phyloP scores from a whole-genome alignment of 2,113 vertebrate species.

The Polypterus senegalus region DNA sequence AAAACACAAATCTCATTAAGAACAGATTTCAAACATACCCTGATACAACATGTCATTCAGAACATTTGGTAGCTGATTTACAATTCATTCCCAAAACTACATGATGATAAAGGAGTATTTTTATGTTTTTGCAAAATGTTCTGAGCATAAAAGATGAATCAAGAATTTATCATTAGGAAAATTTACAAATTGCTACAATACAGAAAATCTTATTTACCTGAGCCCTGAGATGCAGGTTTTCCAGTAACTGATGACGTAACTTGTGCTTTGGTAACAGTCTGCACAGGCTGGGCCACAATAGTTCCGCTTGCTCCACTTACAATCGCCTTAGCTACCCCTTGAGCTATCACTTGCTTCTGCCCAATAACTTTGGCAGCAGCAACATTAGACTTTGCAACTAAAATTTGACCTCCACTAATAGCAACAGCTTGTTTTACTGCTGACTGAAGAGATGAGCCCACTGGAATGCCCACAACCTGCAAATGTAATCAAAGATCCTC shows the following conservation, averaged over 20 bases:
- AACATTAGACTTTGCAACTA: slow-evolving; percentile 82
- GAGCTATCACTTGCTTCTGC: slow-evolving; percentile 86
- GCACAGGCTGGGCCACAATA: slow-evolving; percentile 69
- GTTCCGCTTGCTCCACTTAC: slow-evolving; percentile 71
- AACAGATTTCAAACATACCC: too few relatives aligned
- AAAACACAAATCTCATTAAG: too few relatives aligned
- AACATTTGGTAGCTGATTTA: too few relatives aligned
- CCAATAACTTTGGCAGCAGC: slow-evolving; percentile 74
- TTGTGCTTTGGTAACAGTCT: slow-evolving; percentile 62
- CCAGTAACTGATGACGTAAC: slow-evolving; percentile 56
- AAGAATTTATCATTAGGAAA: too few relatives aligned
- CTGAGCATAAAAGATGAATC: too few relatives aligned
- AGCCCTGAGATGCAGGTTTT: slow-evolving; percentile 78
- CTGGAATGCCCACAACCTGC: slow-evolving; percentile 82
- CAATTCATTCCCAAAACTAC: too few relatives aligned
- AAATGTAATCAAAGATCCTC: slow-evolving; percentile 12
- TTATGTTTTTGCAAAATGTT: too few relatives aligned
- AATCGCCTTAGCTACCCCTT: slow-evolving; percentile 92
- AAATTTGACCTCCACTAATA: slow-evolving; percentile 89
- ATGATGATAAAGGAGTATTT: too few relatives aligned
- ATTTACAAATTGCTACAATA: too few relatives aligned
- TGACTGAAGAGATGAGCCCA: slow-evolving; percentile 74
- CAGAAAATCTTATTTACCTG: slow-evolving; percentile 39
- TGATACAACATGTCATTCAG: too few relatives aligned
- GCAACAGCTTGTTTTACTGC: slow-evolving; percentile 85